A percentile compares a stretch with the other conserved stretches of the same genome.
phyloP scores from a whole-genome alignment of 2,113 vertebrate species.

The Onychostruthus taczanowskii region DNA sequence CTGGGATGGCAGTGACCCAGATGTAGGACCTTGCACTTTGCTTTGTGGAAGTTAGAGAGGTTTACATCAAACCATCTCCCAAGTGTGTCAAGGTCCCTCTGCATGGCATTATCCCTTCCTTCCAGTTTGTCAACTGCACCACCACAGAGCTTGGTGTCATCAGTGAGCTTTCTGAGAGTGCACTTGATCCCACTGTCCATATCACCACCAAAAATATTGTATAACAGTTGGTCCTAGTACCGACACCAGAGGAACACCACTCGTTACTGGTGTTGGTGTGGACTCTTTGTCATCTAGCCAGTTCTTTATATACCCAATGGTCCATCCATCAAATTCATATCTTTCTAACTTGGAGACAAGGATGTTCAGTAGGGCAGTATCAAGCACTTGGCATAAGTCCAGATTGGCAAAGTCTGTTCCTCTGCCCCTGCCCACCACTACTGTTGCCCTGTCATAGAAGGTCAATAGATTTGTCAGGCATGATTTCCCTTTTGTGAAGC shows the following conservation, averaged over 20 bases:
- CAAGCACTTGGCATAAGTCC: background rate
- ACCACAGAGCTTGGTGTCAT: background rate
- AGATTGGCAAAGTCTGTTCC: background rate
- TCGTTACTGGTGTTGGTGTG: accelerated
- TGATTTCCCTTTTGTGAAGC: background rate
- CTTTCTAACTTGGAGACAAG: background rate
- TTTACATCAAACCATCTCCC: background rate
- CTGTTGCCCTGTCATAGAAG: background rate
- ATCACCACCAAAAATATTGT: background rate
- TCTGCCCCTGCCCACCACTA: background rate
- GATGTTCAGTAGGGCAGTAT: background rate
- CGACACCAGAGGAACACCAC: accelerated
- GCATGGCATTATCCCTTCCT: background rate
- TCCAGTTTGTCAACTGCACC: background rate
- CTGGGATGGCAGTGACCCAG: no score
- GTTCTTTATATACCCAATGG: background rate
- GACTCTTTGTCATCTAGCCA: background rate
- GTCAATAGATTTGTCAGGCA: background rate
- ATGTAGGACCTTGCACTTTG: background rate
- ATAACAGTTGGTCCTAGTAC: background rate
- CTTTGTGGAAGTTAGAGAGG: background rate
- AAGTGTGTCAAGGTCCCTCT: background rate
- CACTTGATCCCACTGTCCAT: background rate
- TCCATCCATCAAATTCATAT: background rate
- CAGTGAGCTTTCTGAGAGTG: background rate